phyloP scores from a whole-genome alignment of 1,140 invertebrate species.

The Cotesia chilonis region DNA sequence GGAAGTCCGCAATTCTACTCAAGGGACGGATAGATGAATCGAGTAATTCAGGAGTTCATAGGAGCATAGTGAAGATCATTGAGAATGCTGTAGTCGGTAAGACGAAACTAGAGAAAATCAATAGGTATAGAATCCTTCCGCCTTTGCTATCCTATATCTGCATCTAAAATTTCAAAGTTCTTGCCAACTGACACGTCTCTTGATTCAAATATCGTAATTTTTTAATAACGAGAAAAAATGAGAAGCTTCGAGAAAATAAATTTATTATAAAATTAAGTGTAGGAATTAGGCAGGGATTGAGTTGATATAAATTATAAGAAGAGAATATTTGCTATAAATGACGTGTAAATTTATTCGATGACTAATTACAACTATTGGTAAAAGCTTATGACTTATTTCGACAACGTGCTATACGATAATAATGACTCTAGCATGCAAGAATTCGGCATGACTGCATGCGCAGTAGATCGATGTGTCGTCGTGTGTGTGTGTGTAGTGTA shows the following conservation, averaged over 20 bases:
- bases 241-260: conserved; percentile 1
- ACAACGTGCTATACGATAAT: too few species aligned
- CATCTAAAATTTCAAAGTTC: conserved; percentile 18
- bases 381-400: too few species aligned
- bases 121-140: neutral
- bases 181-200: neutral
- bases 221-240: conserved; percentile 24
- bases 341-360: too few species aligned
- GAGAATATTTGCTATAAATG: too few species aligned
- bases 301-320: too few species aligned
- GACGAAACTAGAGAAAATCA: conserved; percentile 12
- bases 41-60: conserved; percentile 19
- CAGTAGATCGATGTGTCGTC: too few species aligned
- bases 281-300: too few species aligned
- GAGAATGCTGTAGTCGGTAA: neutral
- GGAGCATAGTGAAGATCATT: neutral
- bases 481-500: too few species aligned
- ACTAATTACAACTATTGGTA: too few species aligned
- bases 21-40: conserved; percentile 16
- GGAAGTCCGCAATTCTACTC: conserved; percentile 1
- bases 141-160: neutral
- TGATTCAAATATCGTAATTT: conserved; percentile 20
- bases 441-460: too few species aligned
- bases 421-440: too few species aligned
- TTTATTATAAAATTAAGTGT: too few species aligned